phyloP scores from a whole-genome alignment of 2,113 vertebrate species.

The Cyanoderma ruficeps region DNA sequence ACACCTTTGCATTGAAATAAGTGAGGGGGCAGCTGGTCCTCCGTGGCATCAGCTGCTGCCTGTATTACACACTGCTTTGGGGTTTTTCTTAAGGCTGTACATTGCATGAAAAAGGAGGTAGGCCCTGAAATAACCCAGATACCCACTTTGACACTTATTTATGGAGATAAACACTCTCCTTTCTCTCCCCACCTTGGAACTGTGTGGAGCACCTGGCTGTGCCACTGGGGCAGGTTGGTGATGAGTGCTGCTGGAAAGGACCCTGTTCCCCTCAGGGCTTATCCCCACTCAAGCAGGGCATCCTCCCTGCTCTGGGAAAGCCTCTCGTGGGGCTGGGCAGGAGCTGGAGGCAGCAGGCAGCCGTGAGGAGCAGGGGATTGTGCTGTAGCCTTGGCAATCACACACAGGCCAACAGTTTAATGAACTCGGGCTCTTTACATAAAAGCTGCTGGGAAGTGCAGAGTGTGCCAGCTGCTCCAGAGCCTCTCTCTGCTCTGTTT shows the following conservation, averaged over 20 bases:
- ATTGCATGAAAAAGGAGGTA: background rate
- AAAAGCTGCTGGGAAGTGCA: background rate
- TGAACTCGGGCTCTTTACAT: background rate
- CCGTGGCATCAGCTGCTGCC: background rate
- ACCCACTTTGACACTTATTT: background rate
- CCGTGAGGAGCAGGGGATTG: background rate
- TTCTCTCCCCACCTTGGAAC: background rate
- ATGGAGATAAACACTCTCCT: background rate
- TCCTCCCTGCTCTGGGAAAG: rapidly evolving
- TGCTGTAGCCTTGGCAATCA: background rate
- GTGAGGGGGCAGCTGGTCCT: background rate
- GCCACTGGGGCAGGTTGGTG: background rate
- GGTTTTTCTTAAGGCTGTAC: background rate
- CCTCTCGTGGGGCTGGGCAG: background rate
- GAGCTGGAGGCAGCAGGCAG: background rate
- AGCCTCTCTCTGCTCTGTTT: background rate
- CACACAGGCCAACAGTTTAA: background rate
- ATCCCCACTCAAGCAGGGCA: rapidly evolving
- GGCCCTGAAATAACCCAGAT: background rate
- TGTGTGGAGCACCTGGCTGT: background rate
- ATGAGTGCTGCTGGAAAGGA: rapidly evolving
- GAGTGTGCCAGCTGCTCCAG: background rate
- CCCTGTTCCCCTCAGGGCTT: background rate
- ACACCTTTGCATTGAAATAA: background rate
- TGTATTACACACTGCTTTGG: background rate